Conservation (phyloP, 2,113 vertebrate genomes). For the Lepisosteus oculatus region DNA sequence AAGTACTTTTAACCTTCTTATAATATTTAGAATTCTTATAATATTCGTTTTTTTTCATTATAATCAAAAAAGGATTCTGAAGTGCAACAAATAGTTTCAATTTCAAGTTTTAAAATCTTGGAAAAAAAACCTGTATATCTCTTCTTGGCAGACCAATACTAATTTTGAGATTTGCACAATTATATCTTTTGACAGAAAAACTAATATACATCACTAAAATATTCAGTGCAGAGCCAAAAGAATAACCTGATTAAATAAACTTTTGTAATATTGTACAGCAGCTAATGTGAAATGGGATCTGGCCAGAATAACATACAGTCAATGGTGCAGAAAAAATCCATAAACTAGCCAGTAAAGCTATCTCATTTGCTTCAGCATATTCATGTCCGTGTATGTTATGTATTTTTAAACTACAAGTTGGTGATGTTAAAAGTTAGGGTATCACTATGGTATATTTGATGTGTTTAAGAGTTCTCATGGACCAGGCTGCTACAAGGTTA, state of each 20-base stretch:
- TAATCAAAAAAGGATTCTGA: constrained; percentile 35
- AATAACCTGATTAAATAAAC: constrained; percentile 20
- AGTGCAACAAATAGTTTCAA: constrained; percentile 24
- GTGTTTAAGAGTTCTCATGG: too few species aligned
- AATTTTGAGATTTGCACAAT: too few species aligned
- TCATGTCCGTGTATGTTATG: too few species aligned
- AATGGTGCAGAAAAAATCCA: background rate
- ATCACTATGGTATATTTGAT: too few species aligned
- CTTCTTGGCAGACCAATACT: too few species aligned
- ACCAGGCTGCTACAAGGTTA: too few species aligned
- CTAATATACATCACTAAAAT: constrained; percentile 3
- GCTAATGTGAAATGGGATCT: constrained; percentile 1
- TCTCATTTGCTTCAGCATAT: too few species aligned
- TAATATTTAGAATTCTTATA: too few species aligned
- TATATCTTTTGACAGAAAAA: background rate
- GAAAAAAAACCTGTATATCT: constrained; percentile 31
- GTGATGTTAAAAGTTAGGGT: too few species aligned
- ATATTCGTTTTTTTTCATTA: background rate
- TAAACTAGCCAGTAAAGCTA: too few species aligned
- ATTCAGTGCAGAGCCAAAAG: constrained; percentile 11
- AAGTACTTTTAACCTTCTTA: too few species aligned
- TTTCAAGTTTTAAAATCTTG: constrained; percentile 25
- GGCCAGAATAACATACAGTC: background rate
- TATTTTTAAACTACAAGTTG: too few species aligned
- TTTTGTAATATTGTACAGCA: constrained; percentile 33